Base-by-base conservation (phyloP, 1,140 invertebrate species). In the Drosophila pectinifera region DNA sequence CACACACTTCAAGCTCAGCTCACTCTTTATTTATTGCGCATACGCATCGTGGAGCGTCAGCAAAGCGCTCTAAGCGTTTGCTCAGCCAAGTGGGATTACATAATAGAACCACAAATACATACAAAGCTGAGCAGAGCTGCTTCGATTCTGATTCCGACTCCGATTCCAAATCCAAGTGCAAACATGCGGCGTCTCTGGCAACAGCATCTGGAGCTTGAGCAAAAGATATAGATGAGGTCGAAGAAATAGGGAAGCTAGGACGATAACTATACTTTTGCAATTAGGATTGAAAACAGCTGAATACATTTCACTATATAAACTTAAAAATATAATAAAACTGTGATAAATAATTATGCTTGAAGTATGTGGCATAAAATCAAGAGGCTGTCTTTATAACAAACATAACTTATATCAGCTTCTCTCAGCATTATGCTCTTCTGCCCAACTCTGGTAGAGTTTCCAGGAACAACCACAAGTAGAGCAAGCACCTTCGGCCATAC, bases 71-170 rank as follows among this genome's bases (percentile, higher is more conserved):
- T 43, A 56, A 81, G 83, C 61, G 43, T 58, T 69, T 68, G 34
- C 46, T 70, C 74, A 65, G 48, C 51, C 69, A 63, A 73, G 46
- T 68, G 53, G 51, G 77, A 85, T 85, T 85, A 85, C 77, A 61
- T 70, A 83, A 88, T 73, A 73, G 53, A 77, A 62, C 73, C 68
- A 54, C 69, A 89, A 75, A 80, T 89, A 89, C 89, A 89, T 89
- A 77, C 61, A 78, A 65, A 76, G 51, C 62, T 57, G 38, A 54
- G 48, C 68, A 55, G 41, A 54, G 48, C 68, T 58, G 41, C 65
- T 53, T 54, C 62, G 63, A 76, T 67, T 76, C 62, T 49, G 55
- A 36, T 51, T 55, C 51, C 58, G 51, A 62, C 42, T 64, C 22
- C n/a, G 55, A 45, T 45, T 61, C 39, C 43, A 2, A 53, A 53